These are phyloP conservation scores for Drosophila jambulina DNA, from an alignment of 1,140 invertebrate genomes.

Conservation along the genomic window DNA sequence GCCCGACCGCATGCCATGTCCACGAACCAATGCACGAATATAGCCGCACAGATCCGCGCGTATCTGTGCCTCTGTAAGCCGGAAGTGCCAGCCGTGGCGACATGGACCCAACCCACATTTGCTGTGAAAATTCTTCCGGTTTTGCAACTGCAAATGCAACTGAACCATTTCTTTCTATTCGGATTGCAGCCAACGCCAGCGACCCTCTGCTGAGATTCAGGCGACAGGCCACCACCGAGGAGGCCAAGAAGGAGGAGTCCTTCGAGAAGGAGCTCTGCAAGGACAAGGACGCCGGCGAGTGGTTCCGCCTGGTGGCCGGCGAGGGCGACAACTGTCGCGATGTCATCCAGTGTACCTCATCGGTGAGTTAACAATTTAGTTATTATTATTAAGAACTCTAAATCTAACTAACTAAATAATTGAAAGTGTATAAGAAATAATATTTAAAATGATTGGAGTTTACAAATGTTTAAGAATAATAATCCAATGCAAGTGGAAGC, in stretches of 20 bases:
- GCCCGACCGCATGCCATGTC: constrained; percentile 68
- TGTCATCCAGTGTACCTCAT: constrained; percentile 97
- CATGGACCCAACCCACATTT: constrained; percentile 70
- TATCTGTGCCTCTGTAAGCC: constrained; percentile 69
- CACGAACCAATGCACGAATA: constrained; percentile 20
- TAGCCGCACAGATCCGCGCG: constrained; percentile 9
- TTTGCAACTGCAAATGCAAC: constrained; percentile 37
- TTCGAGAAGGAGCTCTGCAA: constrained; percentile 96
- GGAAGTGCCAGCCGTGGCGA: constrained; percentile 66
- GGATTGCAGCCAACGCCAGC: constrained; percentile 80
- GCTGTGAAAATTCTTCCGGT: constrained; percentile 72
- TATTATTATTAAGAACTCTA: neutral
- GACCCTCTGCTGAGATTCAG: constrained; percentile 86
- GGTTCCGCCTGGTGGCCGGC: constrained; percentile 95
- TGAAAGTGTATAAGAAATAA: neutral
- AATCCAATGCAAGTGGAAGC: neutral
- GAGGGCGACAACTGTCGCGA: constrained; percentile 97
- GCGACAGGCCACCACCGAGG: constrained; percentile 87
- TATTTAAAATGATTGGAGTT: neutral
- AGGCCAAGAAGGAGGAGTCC: constrained; percentile 92
- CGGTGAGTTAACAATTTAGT: constrained; percentile 87
- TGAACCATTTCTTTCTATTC: constrained; percentile 33
- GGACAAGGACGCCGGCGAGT: constrained; percentile 97
- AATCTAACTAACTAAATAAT: too few relatives aligned
- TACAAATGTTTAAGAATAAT: neutral